Conservation (phyloP, 2,113 vertebrate species). For the Danionella cerebrum region DNA sequence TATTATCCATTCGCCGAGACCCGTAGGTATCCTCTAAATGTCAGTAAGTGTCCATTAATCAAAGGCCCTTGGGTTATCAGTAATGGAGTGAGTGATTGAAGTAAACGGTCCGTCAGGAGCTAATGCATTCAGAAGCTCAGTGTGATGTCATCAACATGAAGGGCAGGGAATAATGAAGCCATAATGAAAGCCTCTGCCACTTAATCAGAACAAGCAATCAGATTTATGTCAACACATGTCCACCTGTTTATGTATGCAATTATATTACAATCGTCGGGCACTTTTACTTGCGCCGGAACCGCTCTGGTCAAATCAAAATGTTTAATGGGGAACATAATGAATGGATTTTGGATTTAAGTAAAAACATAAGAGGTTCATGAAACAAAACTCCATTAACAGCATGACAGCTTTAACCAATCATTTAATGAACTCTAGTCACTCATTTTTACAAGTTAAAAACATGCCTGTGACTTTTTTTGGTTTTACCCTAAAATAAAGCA, state of each 20-base stretch:
- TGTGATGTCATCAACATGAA: conserved; percentile 39
- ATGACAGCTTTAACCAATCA: conserved; percentile 61
- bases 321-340: conserved; percentile 50
- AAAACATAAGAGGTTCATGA: conserved; percentile 50
- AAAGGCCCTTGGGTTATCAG: background rate
- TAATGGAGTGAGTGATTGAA: conserved; percentile 15
- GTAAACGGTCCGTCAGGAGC: conserved; percentile 20
- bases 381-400: too few relatives aligned
- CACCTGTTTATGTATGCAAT: conserved; percentile 8
- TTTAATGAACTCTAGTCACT: too few relatives aligned
- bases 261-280: background rate
- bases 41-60: conserved; percentile 5
- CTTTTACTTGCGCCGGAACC: conserved; percentile 10
- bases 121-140: conserved; percentile 17
- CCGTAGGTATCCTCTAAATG: conserved; percentile 4
- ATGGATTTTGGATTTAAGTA: conserved; percentile 52
- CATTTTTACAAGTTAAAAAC: too few relatives aligned
- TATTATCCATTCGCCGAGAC: background rate
- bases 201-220: conserved; percentile 25
- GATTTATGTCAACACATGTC: conserved; percentile 12
- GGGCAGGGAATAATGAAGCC: conserved; percentile 17
- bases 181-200: conserved; percentile 32
- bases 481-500: too few relatives aligned
- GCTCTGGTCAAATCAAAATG: background rate
- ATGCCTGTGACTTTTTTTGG: too few relatives aligned